Conservation (phyloP, 2,888 invertebrate species). For the Plutella xylostella region DNA sequence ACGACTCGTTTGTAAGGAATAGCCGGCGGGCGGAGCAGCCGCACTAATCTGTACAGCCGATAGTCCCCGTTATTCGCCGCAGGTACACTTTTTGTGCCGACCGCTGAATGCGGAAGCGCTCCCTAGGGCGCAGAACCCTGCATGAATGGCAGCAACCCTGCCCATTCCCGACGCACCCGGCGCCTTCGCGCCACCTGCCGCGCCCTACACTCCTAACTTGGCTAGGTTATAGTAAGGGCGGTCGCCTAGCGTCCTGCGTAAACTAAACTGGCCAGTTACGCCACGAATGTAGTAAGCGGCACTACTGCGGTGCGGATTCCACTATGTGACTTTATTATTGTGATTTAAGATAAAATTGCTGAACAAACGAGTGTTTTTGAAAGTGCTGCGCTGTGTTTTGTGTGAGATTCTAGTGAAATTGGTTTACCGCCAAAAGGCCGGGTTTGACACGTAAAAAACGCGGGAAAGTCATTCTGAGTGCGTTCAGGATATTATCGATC, state of each 20-base stretch:
- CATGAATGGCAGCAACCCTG: slow-evolving; percentile 55
- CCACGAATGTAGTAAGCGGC: slow-evolving; percentile 47
- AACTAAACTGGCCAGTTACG: slow-evolving; percentile 38
- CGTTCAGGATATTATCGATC: slow-evolving; percentile 51
- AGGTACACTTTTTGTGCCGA: too few species aligned
- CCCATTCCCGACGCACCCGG: slow-evolving; percentile 28
- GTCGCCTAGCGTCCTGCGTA: slow-evolving; percentile 42
- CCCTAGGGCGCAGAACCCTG: slow-evolving; percentile 27
- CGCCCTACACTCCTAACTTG: slow-evolving; percentile 50
- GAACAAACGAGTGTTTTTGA: slow-evolving; percentile 17
- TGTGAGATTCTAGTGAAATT: slow-evolving; percentile 6
- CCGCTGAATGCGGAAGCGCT: slow-evolving; percentile 51
- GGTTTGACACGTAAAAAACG: slow-evolving; percentile 35
- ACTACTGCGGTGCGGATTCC: slow-evolving; percentile 33
- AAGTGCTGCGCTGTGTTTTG: too few species aligned
- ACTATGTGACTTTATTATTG: slow-evolving; percentile 19
- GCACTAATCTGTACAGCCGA: too few species aligned
- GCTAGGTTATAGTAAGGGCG: slow-evolving; percentile 58
- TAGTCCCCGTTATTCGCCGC: too few species aligned
- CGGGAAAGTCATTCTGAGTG: slow-evolving; percentile 39
- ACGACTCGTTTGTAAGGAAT: too few species aligned
- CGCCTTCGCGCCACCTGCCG: slow-evolving; percentile 30
- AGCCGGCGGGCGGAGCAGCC: too few species aligned
- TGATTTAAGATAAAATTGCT: slow-evolving; percentile 15
- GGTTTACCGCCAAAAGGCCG: not conserved